Evolutionary conservation across 2,888 invertebrate genomes (phyloP).

Genomic region (Neria commutata): DNA sequence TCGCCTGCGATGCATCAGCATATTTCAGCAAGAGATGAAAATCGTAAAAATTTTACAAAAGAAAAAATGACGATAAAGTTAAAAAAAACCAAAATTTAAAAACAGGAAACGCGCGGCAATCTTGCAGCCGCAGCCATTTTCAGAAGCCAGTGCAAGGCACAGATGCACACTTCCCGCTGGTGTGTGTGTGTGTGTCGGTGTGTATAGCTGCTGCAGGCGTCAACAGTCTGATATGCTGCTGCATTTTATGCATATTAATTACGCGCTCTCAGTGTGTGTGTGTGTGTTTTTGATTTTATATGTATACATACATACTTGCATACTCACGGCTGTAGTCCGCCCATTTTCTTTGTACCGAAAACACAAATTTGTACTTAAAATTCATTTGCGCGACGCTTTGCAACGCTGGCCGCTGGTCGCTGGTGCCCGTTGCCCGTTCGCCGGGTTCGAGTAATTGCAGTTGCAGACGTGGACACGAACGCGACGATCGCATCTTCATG

Average conservation of each 20-base stretch:
- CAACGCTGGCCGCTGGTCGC: no score
- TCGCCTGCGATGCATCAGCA: background rate
- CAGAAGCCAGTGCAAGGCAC: conserved; percentile 45
- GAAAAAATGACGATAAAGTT: no score
- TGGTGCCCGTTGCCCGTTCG: no score
- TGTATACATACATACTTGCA: background rate
- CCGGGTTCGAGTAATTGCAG: conserved; percentile 43
- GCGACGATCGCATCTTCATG: background rate
- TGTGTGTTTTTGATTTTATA: background rate
- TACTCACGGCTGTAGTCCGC: background rate
- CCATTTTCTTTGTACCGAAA: conserved; percentile 1
- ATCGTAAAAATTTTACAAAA: background rate
- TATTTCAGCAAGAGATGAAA: background rate
- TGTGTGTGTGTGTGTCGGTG: background rate
- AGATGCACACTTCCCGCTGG: background rate
- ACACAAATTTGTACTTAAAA: conserved; percentile 38
- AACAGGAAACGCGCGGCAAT: no score
- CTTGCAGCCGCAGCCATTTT: conserved; percentile 49
- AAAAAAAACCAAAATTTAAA: no score
- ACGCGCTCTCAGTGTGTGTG: conserved; percentile 13
- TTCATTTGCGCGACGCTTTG: conserved; percentile 37
- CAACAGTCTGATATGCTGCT: background rate
- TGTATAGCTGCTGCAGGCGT: background rate
- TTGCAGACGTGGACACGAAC: conserved; percentile 28
- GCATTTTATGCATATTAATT: conserved; percentile 48